Percentiles rank a stretch among this genome's conserved stretches.
Evolutionary conservation across 2,797 vertebrate genomes (phyloP).

Genomic region (Meda fulgida): DNA sequence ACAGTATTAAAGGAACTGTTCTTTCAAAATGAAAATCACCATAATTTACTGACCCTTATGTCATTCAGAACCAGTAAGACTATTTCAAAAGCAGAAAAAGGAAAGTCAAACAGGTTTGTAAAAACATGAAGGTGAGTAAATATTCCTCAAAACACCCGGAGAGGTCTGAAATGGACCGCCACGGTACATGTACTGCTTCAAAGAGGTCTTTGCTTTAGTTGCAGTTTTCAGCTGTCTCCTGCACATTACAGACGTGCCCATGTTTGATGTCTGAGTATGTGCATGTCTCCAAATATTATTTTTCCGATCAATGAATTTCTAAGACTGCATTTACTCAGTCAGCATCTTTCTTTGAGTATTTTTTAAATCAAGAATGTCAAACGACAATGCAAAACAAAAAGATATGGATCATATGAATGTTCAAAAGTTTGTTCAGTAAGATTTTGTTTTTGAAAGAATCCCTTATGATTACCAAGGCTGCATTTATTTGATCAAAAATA

Average conservation of each 20-base stretch:
- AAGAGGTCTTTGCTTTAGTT: slow-evolving; percentile 1
- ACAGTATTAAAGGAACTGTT: neutral
- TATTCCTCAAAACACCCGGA: neutral
- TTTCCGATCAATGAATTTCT: neutral
- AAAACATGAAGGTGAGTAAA: neutral
- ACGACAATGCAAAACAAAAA: neutral
- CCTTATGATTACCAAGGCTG: too few relatives aligned
- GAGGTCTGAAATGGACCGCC: slow-evolving; percentile 7
- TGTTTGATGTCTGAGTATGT: slow-evolving; percentile 2
- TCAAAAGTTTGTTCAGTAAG: neutral
- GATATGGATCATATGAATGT: neutral
- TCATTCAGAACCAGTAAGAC: neutral
- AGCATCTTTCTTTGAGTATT: too few relatives aligned
- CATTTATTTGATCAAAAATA: too few relatives aligned
- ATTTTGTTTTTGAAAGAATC: neutral
- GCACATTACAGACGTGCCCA: neutral
- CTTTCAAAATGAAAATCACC: neutral
- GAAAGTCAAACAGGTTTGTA: neutral
- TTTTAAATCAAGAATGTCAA: neutral
- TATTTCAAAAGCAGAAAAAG: neutral
- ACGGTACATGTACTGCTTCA: neutral
- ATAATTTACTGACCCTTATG: neutral
- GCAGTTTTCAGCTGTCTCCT: neutral
- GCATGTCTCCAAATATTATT: neutral
- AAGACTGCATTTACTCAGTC: neutral